A percentile compares a stretch with the other conserved stretches of the same genome.
Evolutionary conservation across 2,888 invertebrate genomes (phyloP).

Genomic region (Masnerella sp.): DNA sequence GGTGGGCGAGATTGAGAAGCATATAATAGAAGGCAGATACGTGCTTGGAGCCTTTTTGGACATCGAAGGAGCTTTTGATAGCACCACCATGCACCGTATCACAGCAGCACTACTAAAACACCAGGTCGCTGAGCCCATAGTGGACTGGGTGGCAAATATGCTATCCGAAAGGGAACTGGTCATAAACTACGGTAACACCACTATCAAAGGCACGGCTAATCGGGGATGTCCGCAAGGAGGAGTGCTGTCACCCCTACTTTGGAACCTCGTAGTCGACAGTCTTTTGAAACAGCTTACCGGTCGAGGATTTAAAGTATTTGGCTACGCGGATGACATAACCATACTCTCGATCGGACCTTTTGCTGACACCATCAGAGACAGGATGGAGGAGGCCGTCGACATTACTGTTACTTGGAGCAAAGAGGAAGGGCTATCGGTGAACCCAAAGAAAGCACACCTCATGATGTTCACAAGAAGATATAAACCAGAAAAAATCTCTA

Average conservation of each 20-base stretch:
- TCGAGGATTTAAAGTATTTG: not conserved
- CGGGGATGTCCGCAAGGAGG: not conserved
- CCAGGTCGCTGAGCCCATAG: not conserved
- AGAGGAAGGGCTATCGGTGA: not conserved
- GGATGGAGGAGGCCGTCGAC: not conserved
- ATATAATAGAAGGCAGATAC: not conserved
- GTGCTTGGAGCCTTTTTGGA: not conserved
- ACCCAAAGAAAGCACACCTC: not conserved
- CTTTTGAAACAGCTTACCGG: not conserved
- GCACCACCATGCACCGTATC: not conserved
- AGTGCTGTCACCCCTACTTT: not conserved
- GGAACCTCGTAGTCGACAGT: not conserved
- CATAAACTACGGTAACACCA: not conserved
- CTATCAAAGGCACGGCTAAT: not conserved
- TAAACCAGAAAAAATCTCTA: not conserved
- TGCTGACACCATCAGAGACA: not conserved
- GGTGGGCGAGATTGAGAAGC: constrained; percentile 1
- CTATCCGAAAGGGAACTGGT: not conserved
- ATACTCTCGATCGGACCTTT: not conserved
- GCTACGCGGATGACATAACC: not conserved
- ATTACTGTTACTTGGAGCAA: not conserved
- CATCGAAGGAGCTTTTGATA: not conserved
- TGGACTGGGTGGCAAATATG: not conserved
- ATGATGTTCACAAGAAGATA: not conserved
- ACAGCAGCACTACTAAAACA: not conserved